A percentile compares a stretch with the other conserved stretches of the same genome.
These are phyloP conservation scores for Anarsia innoxiella DNA, from an alignment of 2,888 invertebrate species.

Conservation along the genomic window DNA sequence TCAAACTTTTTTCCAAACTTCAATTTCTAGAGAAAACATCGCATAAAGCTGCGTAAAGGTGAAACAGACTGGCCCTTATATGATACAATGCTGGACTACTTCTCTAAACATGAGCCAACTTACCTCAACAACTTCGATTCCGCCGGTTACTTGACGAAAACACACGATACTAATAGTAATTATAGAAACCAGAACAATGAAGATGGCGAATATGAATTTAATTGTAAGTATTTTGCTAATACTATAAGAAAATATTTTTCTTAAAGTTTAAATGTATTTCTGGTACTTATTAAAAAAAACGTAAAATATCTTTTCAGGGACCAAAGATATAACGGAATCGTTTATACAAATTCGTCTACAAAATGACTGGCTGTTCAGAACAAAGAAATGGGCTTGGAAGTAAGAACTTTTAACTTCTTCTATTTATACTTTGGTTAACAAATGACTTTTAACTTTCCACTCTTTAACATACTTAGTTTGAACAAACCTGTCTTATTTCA, in stretches of 20 bases:
- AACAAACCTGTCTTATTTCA: slow-evolving; percentile 12
- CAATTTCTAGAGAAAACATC: slow-evolving; percentile 53
- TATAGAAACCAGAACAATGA: too few species aligned
- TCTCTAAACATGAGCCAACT: slow-evolving; percentile 41
- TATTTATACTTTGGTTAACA: not conserved
- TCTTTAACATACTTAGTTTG: not conserved
- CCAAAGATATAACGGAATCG: slow-evolving; percentile 61
- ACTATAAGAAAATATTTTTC: too few species aligned
- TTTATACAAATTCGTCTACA: slow-evolving; percentile 65
- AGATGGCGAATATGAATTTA: slow-evolving; percentile 35
- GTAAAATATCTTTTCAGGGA: slow-evolving; percentile 56
- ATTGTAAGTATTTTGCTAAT: slow-evolving; percentile 68
- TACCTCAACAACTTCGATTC: slow-evolving; percentile 37
- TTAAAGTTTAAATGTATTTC: too few species aligned
- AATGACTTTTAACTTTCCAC: not conserved
- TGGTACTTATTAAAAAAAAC: too few species aligned
- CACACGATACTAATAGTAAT: too few species aligned
- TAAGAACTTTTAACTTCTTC: too few species aligned
- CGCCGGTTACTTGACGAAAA: slow-evolving; percentile 24
- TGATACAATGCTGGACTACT: slow-evolving; percentile 44
- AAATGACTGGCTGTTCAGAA: slow-evolving; percentile 63
- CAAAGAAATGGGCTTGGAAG: slow-evolving; percentile 66
- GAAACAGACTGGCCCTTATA: slow-evolving; percentile 51
- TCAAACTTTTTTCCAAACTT: too few species aligned
- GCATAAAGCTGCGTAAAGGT: slow-evolving; percentile 42